Percentiles rank a stretch among this genome's conserved stretches.
Conservation (phyloP, 2,113 vertebrate genomes). For the Orycteropus afer region DNA sequence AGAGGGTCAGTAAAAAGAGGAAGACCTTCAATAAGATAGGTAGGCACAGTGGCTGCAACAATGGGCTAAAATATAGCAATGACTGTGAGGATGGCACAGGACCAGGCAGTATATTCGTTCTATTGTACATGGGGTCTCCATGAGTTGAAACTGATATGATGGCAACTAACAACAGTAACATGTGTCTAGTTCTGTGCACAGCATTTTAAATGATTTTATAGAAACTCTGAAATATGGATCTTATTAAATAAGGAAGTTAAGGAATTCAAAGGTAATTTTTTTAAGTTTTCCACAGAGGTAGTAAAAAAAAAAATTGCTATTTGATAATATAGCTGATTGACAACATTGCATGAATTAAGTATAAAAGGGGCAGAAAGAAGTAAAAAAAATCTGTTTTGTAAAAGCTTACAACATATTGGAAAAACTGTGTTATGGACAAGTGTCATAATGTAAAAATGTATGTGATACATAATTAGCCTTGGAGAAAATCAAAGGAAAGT, state of each 20-base stretch:
- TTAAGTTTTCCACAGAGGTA: conserved; percentile 46
- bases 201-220: conserved; percentile 55
- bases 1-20: no score
- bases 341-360: conserved; percentile 7
- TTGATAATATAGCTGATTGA: conserved; percentile 52
- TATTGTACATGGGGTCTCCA: no score
- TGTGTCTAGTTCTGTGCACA: neutral
- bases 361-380: conserved; percentile 13
- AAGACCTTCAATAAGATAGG: no score
- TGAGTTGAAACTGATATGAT: no score
- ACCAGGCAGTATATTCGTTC: no score
- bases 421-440: neutral
- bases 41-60: no score
- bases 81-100: no score
- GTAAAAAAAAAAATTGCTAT: conserved; percentile 49
- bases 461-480: neutral
- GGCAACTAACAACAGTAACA: no score
- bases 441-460: neutral
- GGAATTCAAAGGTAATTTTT: conserved; percentile 53
- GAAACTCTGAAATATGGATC: conserved; percentile 13
- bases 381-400: conserved; percentile 1
- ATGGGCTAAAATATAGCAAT: no score
- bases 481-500: neutral
- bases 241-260: conserved; percentile 55
- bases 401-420: neutral